phyloP scores from a whole-genome alignment of 2,113 vertebrate species.

The Prunella himalayana region DNA sequence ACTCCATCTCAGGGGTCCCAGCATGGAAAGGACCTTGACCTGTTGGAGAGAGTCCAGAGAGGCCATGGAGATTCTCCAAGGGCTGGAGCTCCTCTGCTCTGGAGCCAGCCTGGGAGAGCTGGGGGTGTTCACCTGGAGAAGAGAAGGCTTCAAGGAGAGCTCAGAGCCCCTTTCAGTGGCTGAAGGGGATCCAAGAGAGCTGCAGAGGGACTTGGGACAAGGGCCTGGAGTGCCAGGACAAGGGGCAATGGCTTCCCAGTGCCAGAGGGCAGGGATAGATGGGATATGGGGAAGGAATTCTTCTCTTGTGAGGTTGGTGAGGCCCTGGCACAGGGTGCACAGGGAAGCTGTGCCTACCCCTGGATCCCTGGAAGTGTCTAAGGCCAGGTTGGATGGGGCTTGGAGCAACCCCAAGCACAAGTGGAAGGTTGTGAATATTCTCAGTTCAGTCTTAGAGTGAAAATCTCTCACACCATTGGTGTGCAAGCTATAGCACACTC shows the following conservation, averaged over 20 bases:
- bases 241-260: neutral
- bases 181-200: neutral
- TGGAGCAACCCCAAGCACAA: accelerated
- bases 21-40: neutral
- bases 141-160: neutral
- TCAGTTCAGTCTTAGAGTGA: too few relatives aligned
- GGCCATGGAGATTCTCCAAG: accelerated
- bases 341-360: neutral
- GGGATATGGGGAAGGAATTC: neutral
- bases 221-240: neutral
- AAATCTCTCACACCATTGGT: too few relatives aligned
- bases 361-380: neutral
- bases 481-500: too few relatives aligned
- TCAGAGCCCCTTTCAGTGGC: neutral
- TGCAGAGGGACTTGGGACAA: neutral
- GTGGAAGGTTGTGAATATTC: neutral
- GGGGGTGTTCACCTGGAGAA: accelerated
- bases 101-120: neutral
- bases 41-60: neutral
- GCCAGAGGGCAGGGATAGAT: neutral
- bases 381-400: neutral
- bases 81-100: neutral
- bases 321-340: neutral
- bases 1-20: neutral
- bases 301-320: accelerated